These are phyloP conservation scores for Hylaeus anthracinus DNA, from an alignment of 1,140 invertebrate genomes.

Conservation along the genomic window DNA sequence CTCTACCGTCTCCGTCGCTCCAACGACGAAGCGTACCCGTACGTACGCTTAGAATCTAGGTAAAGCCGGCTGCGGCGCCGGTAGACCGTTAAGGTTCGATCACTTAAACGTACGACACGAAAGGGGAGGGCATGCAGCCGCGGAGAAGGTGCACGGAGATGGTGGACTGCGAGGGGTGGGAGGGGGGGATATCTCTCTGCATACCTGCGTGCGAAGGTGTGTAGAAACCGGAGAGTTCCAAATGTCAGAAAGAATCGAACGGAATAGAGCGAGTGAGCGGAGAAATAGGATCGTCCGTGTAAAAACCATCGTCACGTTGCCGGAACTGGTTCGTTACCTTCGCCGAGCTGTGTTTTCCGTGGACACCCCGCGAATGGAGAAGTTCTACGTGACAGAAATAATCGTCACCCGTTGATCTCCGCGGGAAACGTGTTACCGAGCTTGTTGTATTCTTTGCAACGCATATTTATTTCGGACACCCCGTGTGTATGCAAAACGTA, in stretches of 20 bases:
- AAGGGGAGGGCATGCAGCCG: constrained; percentile 54
- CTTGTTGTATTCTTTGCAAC: no score
- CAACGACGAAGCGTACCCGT: constrained; percentile 21
- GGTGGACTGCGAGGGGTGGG: background rate
- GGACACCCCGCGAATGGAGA: no score
- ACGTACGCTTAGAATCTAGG: constrained; percentile 70
- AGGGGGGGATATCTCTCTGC: constrained; percentile 50
- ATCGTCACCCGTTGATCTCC: no score
- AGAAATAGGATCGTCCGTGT: constrained; percentile 54
- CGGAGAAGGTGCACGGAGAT: constrained; percentile 34
- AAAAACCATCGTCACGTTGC: constrained; percentile 29
- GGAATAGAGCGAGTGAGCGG: constrained; percentile 58
- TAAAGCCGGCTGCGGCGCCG: constrained; percentile 67
- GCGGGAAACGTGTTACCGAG: no score
- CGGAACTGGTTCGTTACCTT: constrained; percentile 12
- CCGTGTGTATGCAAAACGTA: no score
- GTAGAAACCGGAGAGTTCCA: constrained; percentile 60
- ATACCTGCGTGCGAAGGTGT: constrained; percentile 68
- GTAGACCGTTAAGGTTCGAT: constrained; percentile 76
- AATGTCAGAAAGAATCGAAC: constrained; percentile 70
- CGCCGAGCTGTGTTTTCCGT: no score
- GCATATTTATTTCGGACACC: no score
- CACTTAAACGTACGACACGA: constrained; percentile 72
- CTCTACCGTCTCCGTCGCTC: background rate
- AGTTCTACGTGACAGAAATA: no score